Evolutionary conservation across 2,113 vertebrate genomes (phyloP).

Genomic region (Ameiurus melas): DNA sequence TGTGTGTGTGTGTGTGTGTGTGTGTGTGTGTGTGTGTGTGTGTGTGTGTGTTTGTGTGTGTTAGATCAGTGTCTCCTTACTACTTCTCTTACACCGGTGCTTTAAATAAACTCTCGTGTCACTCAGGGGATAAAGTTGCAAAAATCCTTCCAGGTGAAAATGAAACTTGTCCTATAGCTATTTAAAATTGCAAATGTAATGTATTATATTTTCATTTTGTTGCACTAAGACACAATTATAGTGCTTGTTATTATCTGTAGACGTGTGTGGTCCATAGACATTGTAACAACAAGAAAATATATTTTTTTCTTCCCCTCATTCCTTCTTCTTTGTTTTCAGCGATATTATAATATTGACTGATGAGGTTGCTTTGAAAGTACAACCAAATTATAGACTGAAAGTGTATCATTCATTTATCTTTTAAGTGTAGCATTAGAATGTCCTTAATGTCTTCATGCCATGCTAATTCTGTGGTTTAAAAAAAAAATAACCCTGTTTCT

Average conservation of each 20-base stretch:
- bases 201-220: background rate
- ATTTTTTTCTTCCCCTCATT: background rate
- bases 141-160: background rate
- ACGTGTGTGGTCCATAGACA: background rate
- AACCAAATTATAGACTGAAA: background rate
- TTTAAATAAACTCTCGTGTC: conserved; percentile 37
- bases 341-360: background rate
- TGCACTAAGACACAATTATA: background rate
- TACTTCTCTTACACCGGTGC: background rate
- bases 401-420: background rate
- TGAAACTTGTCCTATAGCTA: background rate
- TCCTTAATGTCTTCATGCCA: background rate
- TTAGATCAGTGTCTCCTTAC: conserved; percentile 26
- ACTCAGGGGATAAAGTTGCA: background rate
- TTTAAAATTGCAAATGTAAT: background rate
- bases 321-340: background rate
- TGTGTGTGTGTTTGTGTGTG: background rate
- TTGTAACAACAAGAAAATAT: background rate
- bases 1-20: conserved; percentile 5
- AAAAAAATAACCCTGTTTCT: too few species aligned
- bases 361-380: background rate
- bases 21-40: background rate
- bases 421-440: background rate
- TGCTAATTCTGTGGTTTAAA: background rate
- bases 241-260: background rate